Percentiles rank a stretch among this genome's conserved stretches.
These are phyloP conservation scores for Sinocyclocheilus maitianheensis DNA, from an alignment of 2,113 vertebrate species.

Conservation along the genomic window DNA sequence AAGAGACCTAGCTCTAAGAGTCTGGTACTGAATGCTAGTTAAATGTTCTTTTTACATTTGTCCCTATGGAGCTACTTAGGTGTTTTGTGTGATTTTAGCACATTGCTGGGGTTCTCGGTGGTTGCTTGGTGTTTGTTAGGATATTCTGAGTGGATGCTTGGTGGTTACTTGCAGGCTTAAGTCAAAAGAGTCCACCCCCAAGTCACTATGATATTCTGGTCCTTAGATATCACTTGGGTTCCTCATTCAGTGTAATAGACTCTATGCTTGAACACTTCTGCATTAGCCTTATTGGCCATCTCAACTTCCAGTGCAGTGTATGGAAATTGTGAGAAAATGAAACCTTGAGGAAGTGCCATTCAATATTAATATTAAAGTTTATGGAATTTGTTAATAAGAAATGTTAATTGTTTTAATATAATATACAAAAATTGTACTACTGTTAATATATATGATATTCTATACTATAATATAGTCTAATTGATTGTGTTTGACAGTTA, in stretches of 20 bases:
- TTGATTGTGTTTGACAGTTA: not conserved
- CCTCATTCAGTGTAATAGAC: not conserved
- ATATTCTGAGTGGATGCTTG: not conserved
- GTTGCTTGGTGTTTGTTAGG: not conserved
- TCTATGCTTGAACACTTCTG: not conserved
- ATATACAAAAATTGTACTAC: not conserved
- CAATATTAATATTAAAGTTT: not conserved
- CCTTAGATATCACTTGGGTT: not conserved
- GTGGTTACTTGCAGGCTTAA: not conserved
- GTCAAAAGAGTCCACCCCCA: not conserved
- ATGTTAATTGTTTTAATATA: not conserved
- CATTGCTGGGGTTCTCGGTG: not conserved
- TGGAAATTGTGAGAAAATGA: not conserved
- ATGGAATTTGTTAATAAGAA: not conserved
- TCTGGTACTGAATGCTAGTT: not conserved
- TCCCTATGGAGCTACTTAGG: not conserved
- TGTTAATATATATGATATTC: not conserved
- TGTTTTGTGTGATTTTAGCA: not conserved
- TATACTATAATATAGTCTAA: no score
- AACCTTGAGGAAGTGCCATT: not conserved
- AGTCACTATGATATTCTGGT: not conserved
- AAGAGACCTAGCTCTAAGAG: not conserved
- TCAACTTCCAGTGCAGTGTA: not conserved
- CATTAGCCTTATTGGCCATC: not conserved
- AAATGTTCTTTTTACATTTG: not conserved